Percentiles rank a stretch among this genome's conserved stretches.
These are phyloP conservation scores for Cherax destructor DNA, from an alignment of 1,140 invertebrate genomes.

Conservation along the genomic window DNA sequence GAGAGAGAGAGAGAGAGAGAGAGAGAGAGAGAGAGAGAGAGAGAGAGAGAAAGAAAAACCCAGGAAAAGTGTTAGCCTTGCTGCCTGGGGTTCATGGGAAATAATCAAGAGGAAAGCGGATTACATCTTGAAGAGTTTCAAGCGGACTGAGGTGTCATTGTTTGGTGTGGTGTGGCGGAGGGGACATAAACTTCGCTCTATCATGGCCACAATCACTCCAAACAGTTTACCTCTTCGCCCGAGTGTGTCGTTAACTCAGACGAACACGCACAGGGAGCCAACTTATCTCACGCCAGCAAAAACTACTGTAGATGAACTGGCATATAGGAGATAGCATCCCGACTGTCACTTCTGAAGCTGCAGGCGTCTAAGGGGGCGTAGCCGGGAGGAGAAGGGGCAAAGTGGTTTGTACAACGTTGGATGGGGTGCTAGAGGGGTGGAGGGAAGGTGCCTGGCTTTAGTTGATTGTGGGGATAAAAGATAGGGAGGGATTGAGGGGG, in stretches of 20 bases:
- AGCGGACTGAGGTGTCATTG: not conserved
- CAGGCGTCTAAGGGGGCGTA: not conserved
- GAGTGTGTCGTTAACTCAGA: not conserved
- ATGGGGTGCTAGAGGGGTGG: not conserved
- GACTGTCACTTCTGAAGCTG: constrained; percentile 3
- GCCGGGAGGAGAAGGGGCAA: not conserved
- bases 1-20: not conserved
- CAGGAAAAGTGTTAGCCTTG: not conserved
- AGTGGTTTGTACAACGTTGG: not conserved
- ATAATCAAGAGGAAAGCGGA: not conserved
- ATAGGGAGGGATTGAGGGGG: too few species aligned
- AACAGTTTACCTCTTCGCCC: constrained; percentile 16
- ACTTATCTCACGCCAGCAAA: not conserved
- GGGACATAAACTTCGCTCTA: constrained; percentile 13
- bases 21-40: constrained; percentile 6
- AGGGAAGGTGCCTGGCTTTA: not conserved
- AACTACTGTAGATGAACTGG: constrained; percentile 1
- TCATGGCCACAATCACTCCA: constrained; percentile 24
- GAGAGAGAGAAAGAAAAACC: not conserved
- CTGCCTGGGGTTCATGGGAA: not conserved
- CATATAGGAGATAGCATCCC: not conserved
- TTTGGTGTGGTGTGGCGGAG: not conserved
- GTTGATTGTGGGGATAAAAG: too few species aligned
- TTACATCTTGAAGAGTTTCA: not conserved
- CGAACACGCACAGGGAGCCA: not conserved